Conservation (phyloP, 2,888 invertebrate species). For the Megalurothrips usitatus region DNA sequence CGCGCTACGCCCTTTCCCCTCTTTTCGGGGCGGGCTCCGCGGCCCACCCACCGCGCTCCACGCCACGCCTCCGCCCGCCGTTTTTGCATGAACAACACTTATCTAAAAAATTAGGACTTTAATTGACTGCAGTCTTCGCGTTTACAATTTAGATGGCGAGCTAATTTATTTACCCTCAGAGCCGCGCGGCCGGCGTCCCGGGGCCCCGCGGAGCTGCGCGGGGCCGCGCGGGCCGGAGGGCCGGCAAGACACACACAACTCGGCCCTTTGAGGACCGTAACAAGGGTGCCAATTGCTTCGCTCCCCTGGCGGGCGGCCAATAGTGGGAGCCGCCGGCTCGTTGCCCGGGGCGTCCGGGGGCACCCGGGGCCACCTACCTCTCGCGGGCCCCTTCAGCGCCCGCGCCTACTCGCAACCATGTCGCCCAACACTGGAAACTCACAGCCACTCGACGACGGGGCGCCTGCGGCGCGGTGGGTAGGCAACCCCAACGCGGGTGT, state of each 20-base stretch:
- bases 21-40: background rate
- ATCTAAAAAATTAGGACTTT: slow-evolving; percentile 25
- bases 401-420: too few species aligned
- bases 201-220: background rate
- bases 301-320: slow-evolving; percentile 32
- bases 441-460: too few species aligned
- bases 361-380: slow-evolving; percentile 45
- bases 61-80: background rate
- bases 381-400: too few species aligned
- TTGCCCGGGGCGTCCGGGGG: slow-evolving; percentile 44
- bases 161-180: background rate
- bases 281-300: slow-evolving; percentile 25
- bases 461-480: too few species aligned
- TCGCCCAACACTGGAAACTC: too few species aligned
- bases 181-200: background rate
- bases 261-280: background rate
- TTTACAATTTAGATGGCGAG: slow-evolving; percentile 17
- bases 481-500: too few species aligned
- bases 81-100: slow-evolving; percentile 20
- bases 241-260: slow-evolving; percentile 18
- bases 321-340: slow-evolving; percentile 37
- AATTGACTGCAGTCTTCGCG: slow-evolving; percentile 12
- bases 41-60: background rate
- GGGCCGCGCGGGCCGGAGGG: background rate
- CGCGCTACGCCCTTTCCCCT: background rate